These are phyloP conservation scores for Sinosuthora webbiana DNA, from an alignment of 2,113 vertebrate species.

Conservation along the genomic window DNA sequence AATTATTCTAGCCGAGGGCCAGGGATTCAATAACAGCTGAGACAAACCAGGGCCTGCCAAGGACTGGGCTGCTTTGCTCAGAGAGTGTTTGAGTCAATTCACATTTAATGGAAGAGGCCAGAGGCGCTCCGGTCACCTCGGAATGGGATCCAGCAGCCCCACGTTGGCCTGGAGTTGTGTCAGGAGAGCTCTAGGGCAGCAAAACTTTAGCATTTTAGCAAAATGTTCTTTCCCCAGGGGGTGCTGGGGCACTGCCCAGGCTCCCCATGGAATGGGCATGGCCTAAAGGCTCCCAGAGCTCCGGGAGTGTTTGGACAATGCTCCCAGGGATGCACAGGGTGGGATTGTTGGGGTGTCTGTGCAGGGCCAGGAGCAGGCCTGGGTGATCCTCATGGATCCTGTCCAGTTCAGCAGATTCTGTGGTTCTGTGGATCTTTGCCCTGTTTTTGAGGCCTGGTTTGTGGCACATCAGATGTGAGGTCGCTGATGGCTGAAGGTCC, in stretches of 20 bases:
- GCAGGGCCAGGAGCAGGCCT: not conserved
- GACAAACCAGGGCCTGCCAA: constrained; percentile 6
- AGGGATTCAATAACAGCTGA: constrained; percentile 25
- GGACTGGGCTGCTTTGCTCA: not conserved
- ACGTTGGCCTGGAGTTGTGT: not conserved
- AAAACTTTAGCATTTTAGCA: not conserved
- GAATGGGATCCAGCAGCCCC: not conserved
- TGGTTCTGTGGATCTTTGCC: not conserved
- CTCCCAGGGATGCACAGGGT: not conserved
- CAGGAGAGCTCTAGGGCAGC: not conserved
- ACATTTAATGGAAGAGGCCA: not conserved
- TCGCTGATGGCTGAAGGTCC: fast-evolving
- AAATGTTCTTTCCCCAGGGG: not conserved
- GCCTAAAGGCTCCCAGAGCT: not conserved
- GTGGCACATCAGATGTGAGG: fast-evolving
- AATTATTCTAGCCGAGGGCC: constrained; percentile 29
- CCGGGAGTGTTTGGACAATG: fast-evolving
- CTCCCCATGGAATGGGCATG: not conserved
- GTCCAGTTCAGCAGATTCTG: not conserved
- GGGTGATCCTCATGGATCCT: too few species aligned
- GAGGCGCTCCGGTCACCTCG: not conserved
- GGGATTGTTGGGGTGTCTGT: not conserved
- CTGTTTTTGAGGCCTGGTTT: fast-evolving
- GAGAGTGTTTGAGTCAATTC: not conserved
- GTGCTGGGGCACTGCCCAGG: not conserved